Percentiles rank a stretch among this genome's conserved stretches.
Conservation (phyloP, 2,797 vertebrate species). For the Enteromius treurensis region DNA sequence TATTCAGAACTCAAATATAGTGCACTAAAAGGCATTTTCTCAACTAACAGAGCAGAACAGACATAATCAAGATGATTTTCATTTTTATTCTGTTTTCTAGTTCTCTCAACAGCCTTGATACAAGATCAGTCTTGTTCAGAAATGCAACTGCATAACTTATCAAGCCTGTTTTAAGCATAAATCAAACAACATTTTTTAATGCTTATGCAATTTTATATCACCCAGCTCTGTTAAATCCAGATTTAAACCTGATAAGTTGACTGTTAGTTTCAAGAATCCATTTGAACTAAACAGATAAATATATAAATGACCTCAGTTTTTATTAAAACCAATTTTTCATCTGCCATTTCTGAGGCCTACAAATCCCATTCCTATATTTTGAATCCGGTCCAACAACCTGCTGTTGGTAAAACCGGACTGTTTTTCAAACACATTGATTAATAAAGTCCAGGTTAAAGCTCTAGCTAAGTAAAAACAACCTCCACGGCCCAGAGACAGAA, state of each 20-base stretch:
- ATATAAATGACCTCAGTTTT: not conserved
- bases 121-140: not conserved
- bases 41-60: not conserved
- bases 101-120: not conserved
- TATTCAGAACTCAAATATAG: not conserved
- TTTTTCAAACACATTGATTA: slow-evolving; percentile 33
- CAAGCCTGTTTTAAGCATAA: not conserved
- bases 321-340: not conserved
- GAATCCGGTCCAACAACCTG: not conserved
- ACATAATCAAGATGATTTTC: no score
- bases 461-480: slow-evolving; percentile 3
- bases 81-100: not conserved
- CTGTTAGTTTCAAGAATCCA: not conserved
- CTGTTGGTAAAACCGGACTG: slow-evolving; percentile 7
- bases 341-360: not conserved
- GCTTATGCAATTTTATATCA: not conserved
- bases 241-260: not conserved
- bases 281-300: not conserved
- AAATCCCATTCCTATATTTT: not conserved
- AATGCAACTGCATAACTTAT: not conserved
- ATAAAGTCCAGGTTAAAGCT: slow-evolving; percentile 39
- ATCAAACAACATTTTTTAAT: not conserved
- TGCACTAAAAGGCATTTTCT: not conserved
- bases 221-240: not conserved
- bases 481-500: slow-evolving; percentile 22